phyloP scores from a whole-genome alignment of 2,797 vertebrate species.

The Vireo griseus region DNA sequence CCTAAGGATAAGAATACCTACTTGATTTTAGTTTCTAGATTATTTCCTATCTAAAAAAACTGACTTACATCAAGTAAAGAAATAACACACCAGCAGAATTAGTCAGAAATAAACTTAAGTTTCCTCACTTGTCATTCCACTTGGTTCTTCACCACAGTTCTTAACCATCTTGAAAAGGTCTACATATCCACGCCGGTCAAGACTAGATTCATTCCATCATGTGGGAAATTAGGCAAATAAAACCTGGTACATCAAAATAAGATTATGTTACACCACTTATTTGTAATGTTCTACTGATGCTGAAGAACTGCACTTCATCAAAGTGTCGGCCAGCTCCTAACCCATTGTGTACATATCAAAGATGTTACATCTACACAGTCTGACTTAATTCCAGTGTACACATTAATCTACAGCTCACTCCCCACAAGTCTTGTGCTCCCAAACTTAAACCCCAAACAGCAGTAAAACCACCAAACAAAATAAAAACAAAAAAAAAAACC shows the following conservation, averaged over 20 bases:
- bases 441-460: neutral
- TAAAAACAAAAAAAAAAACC: neutral
- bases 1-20: neutral
- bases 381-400: neutral
- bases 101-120: neutral
- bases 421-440: neutral
- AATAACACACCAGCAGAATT: neutral
- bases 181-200: neutral
- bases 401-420: neutral
- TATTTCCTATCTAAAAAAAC: neutral
- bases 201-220: neutral
- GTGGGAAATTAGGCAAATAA: neutral
- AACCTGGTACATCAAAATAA: constrained; percentile 11
- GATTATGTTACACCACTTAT: neutral
- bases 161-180: constrained; percentile 20
- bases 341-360: neutral
- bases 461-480: neutral
- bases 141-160: neutral
- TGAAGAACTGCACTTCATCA: neutral
- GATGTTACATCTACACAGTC: neutral
- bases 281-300: neutral
- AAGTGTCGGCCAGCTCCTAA: neutral
- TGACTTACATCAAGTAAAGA: neutral
- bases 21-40: neutral
- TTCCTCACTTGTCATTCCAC: constrained; percentile 25